Percentiles rank a stretch among this genome's conserved stretches.
Evolutionary conservation across 1,140 invertebrate species (phyloP).

Genomic region (Diprion similis): DNA sequence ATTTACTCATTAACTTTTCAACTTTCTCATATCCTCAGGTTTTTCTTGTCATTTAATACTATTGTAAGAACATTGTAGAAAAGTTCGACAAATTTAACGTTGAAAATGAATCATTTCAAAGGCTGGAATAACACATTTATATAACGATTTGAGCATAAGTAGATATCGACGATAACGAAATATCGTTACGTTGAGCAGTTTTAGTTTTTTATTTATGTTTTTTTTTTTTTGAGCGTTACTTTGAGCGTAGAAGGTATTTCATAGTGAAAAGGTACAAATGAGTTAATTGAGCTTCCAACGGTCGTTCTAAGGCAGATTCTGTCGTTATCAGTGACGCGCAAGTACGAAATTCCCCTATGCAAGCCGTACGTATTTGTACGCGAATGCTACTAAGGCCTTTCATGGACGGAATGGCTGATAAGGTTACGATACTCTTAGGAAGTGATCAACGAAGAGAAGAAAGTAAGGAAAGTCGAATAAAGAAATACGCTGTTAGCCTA

Average conservation of each 20-base stretch:
- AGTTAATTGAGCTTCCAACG: neutral
- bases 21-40: too few relatives aligned
- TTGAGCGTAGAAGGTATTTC: neutral
- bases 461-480: neutral
- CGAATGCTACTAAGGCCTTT: conserved; percentile 44
- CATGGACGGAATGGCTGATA: conserved; percentile 55
- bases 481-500: too few relatives aligned
- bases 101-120: neutral
- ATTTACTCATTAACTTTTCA: too few relatives aligned
- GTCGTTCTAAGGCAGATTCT: too few relatives aligned
- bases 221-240: neutral
- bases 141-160: neutral
- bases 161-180: neutral
- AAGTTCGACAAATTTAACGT: neutral
- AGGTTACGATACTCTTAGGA: conserved; percentile 26
- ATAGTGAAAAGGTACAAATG: neutral
- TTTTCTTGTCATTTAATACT: too few relatives aligned
- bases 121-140: neutral
- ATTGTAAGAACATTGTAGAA: neutral
- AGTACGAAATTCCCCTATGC: conserved; percentile 41
- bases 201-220: neutral
- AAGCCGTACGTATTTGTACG: conserved; percentile 31
- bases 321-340: neutral
- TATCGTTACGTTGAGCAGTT: neutral
- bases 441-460: neutral